phyloP scores from a whole-genome alignment of 2,113 vertebrate species.

The Cyprinodon variegatus region DNA sequence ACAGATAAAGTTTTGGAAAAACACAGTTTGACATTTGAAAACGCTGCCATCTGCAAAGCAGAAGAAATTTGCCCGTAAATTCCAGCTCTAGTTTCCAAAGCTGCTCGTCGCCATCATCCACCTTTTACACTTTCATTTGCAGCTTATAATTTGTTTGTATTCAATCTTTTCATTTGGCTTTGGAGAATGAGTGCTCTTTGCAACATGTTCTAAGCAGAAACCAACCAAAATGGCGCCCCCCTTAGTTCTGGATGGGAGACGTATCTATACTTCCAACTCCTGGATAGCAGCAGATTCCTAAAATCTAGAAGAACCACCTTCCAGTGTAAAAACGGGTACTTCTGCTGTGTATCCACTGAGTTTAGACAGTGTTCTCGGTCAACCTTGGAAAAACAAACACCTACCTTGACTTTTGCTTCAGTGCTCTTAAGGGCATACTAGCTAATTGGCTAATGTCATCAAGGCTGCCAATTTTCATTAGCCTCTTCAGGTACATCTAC shows the following conservation, averaged over 20 bases:
- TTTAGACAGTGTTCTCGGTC: neutral
- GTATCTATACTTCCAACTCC: neutral
- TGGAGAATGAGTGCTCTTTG: neutral
- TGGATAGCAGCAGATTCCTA: neutral
- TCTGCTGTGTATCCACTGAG: neutral
- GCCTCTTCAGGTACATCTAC: slow-evolving; percentile 20
- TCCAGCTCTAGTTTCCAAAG: neutral
- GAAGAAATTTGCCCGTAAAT: slow-evolving; percentile 10
- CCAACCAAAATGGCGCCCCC: too few species aligned
- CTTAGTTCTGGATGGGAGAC: too few species aligned
- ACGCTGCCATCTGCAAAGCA: slow-evolving; percentile 16
- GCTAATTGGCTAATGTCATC: slow-evolving; percentile 51
- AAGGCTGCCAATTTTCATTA: slow-evolving; percentile 53
- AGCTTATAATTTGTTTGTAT: neutral
- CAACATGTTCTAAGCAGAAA: too few species aligned
- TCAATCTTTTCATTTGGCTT: neutral
- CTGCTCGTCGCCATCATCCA: neutral
- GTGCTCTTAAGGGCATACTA: slow-evolving; percentile 29
- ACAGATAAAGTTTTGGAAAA: slow-evolving; percentile 32
- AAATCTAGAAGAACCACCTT: neutral
- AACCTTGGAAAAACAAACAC: slow-evolving; percentile 47
- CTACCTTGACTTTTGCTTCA: slow-evolving; percentile 37
- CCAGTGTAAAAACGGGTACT: neutral
- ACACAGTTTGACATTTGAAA: slow-evolving; percentile 43
- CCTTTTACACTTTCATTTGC: neutral